Conservation (phyloP, 1,140 invertebrate species). For the Batillaria attramentaria region DNA sequence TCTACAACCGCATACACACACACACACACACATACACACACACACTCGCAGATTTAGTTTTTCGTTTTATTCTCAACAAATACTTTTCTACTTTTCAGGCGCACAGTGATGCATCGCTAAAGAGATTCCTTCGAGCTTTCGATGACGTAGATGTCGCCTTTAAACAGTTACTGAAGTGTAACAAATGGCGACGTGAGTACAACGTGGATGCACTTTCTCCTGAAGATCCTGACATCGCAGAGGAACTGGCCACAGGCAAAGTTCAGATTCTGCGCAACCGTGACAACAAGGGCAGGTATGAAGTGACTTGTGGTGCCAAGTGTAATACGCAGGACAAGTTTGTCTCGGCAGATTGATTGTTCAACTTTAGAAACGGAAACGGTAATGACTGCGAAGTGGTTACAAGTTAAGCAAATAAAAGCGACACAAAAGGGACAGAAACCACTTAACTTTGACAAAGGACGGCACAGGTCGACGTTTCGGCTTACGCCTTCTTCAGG, state of each 20-base stretch:
- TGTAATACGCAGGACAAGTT: too few relatives aligned
- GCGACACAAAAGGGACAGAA: too few relatives aligned
- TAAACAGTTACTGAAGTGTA: slow-evolving; percentile 83
- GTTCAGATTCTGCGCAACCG: slow-evolving; percentile 79
- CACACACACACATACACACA: slow-evolving; percentile 94
- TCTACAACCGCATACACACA: slow-evolving; percentile 92
- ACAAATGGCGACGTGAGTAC: slow-evolving; percentile 82
- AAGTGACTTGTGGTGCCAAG: background rate
- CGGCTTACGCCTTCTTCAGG: too few relatives aligned
- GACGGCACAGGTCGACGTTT: too few relatives aligned
- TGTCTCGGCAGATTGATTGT: too few relatives aligned
- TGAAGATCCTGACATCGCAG: slow-evolving; percentile 77
- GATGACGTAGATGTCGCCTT: slow-evolving; percentile 81
- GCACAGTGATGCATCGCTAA: slow-evolving; percentile 48
- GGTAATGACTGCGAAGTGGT: too few relatives aligned
- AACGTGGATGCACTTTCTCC: slow-evolving; percentile 76
- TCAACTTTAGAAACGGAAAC: too few relatives aligned
- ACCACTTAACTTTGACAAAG: too few relatives aligned
- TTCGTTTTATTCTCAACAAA: background rate
- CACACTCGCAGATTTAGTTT: slow-evolving; percentile 78
- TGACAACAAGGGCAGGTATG: slow-evolving; percentile 78
- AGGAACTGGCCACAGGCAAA: slow-evolving; percentile 77
- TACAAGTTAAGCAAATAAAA: too few relatives aligned
- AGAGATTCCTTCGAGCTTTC: slow-evolving; percentile 79
- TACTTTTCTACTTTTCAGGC: slow-evolving; percentile 32